Percentiles rank a stretch among this genome's conserved stretches.
phyloP scores from a whole-genome alignment of 2,113 vertebrate genomes.

The Stomatorhinus ivindoensis region DNA sequence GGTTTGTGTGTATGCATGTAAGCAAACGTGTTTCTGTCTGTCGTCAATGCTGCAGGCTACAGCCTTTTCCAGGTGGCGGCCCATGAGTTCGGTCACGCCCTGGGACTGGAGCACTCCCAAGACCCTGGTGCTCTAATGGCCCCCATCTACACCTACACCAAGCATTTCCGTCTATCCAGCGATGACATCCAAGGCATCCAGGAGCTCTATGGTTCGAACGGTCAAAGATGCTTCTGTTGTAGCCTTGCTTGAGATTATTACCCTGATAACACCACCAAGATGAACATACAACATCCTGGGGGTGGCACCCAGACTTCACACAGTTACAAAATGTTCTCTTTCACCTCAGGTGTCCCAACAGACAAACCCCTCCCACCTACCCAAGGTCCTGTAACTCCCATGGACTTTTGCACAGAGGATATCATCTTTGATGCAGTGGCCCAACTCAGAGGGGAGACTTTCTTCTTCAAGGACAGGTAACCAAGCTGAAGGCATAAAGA shows the following conservation, averaged over 20 bases:
- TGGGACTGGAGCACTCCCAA: conserved; percentile 92
- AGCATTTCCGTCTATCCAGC: conserved; percentile 83
- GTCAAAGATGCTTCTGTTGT: background rate
- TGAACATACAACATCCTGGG: background rate
- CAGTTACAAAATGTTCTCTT: background rate
- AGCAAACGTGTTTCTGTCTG: background rate
- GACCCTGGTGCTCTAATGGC: conserved; percentile 94
- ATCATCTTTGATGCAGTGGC: conserved; percentile 82
- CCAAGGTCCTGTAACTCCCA: conserved; percentile 82
- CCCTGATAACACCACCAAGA: background rate
- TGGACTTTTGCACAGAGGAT: conserved; percentile 79
- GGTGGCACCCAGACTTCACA: background rate
- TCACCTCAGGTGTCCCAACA: conserved; percentile 60
- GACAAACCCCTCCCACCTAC: conserved; percentile 76
- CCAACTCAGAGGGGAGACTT: conserved; percentile 88
- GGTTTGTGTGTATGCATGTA: background rate
- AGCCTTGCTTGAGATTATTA: background rate
- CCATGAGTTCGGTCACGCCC: conserved; percentile 93
- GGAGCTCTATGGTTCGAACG: conserved; percentile 79
- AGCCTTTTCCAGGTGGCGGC: conserved; percentile 95
- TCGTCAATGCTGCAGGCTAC: conserved; percentile 68
- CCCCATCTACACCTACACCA: conserved; percentile 89
- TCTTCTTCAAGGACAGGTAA: conserved; percentile 98
- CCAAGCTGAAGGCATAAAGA: background rate
- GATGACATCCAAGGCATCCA: conserved; percentile 92